Percentiles rank a stretch among this genome's conserved stretches.
Evolutionary conservation across 35 echinoderm and acorn worm species (phyloP).

Genomic region (Anneissia japonica): DNA sequence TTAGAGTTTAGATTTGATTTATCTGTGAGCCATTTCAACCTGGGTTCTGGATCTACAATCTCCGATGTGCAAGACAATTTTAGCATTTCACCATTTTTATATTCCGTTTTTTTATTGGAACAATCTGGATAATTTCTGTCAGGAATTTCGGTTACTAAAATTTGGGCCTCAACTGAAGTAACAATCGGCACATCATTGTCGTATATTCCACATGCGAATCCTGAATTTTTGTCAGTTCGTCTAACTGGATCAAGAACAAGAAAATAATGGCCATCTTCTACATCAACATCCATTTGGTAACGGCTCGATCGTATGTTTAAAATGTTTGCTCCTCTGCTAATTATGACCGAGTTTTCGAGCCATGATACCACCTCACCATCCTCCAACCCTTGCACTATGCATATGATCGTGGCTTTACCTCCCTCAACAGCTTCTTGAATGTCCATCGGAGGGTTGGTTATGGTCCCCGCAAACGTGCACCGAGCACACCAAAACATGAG

Average conservation of each 20-base stretch:
- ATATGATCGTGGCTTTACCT: not conserved
- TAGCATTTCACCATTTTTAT: not conserved
- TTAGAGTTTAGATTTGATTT: not conserved
- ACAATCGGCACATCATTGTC: not conserved
- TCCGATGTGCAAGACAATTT: not conserved
- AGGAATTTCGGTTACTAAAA: not conserved
- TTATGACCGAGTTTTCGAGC: not conserved
- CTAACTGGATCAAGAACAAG: not conserved
- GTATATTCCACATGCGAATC: not conserved
- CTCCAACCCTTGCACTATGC: not conserved
- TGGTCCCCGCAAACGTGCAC: not conserved
- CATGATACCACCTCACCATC: not conserved
- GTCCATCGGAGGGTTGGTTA: not conserved
- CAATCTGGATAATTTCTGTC: not conserved
- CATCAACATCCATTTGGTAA: not conserved
- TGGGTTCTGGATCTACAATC: not conserved
- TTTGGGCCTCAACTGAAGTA: not conserved
- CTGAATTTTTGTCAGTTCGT: not conserved
- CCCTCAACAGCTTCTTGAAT: not conserved
- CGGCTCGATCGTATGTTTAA: no score
- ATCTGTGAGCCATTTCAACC: not conserved
- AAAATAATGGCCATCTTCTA: not conserved
- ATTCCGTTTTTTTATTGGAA: not conserved
- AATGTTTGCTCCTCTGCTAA: not conserved
- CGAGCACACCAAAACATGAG: not conserved